A percentile compares a stretch with the other conserved stretches of the same genome.
These are phyloP conservation scores for Pterobdella sp. DNA, from an alignment of 2,888 invertebrate species.

Conservation along the genomic window DNA sequence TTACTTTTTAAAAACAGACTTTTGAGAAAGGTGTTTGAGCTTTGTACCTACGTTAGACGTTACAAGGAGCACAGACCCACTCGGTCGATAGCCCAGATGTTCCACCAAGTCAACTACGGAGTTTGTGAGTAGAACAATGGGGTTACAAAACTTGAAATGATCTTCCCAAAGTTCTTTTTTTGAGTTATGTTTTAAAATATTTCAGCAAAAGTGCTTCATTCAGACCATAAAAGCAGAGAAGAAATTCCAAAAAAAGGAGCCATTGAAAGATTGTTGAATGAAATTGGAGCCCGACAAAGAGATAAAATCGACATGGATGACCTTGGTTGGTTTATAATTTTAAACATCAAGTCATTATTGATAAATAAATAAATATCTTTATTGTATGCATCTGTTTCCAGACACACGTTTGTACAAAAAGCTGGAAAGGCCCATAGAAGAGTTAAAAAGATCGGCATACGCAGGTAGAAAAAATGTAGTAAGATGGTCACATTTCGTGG, in stretches of 20 bases:
- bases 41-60: background rate
- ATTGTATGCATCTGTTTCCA: background rate
- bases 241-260: background rate
- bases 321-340: background rate
- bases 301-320: constrained; percentile 13
- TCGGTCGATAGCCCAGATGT: background rate
- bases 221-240: background rate
- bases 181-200: too few species aligned
- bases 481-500: constrained; percentile 14
- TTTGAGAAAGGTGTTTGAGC: background rate
- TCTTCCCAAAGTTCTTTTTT: background rate
- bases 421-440: background rate
- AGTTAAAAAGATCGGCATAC: background rate
- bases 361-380: background rate
- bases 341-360: background rate
- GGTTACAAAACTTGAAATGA: too few species aligned
- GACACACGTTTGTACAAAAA: background rate
- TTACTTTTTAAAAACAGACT: background rate
- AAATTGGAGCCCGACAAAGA: background rate
- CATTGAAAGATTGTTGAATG: background rate
- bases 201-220: background rate
- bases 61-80: background rate
- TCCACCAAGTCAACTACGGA: background rate
- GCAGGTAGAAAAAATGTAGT: constrained; percentile 13
- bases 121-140: constrained; percentile 6